Conservation (phyloP, 2,113 vertebrate genomes). For the Lophotis ruficrista region DNA sequence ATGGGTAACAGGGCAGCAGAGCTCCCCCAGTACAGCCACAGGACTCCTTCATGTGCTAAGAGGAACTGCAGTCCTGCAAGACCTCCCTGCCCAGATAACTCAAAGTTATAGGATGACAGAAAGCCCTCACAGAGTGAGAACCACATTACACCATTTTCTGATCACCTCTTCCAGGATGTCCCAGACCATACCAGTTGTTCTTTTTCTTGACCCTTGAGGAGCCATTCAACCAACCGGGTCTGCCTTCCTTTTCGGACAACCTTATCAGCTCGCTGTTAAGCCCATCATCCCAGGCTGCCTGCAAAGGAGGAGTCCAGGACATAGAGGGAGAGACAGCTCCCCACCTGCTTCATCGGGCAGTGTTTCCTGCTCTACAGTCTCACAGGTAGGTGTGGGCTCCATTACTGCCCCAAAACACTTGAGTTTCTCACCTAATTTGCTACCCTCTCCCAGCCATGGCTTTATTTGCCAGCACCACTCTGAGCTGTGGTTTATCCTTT, state of each 20-base stretch:
- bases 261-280: accelerated
- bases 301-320: not conserved
- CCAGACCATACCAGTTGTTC: not conserved
- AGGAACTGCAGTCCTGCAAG: not conserved
- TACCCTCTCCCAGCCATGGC: not conserved
- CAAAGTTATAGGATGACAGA: not conserved
- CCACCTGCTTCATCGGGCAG: not conserved
- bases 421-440: not conserved
- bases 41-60: not conserved
- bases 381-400: not conserved
- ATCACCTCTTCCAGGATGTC: not conserved
- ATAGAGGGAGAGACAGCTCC: not conserved
- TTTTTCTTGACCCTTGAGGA: not conserved
- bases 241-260: not conserved
- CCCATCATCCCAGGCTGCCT: not conserved
- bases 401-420: not conserved
- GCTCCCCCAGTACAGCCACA: not conserved
- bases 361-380: not conserved
- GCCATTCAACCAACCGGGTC: not conserved
- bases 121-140: not conserved
- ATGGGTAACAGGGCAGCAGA: not conserved
- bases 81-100: not conserved
- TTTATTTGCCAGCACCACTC: not conserved
- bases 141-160: accelerated
- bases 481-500: not conserved